phyloP scores from a whole-genome alignment of 2,888 invertebrate species.

The Cryptus viduatorius region DNA sequence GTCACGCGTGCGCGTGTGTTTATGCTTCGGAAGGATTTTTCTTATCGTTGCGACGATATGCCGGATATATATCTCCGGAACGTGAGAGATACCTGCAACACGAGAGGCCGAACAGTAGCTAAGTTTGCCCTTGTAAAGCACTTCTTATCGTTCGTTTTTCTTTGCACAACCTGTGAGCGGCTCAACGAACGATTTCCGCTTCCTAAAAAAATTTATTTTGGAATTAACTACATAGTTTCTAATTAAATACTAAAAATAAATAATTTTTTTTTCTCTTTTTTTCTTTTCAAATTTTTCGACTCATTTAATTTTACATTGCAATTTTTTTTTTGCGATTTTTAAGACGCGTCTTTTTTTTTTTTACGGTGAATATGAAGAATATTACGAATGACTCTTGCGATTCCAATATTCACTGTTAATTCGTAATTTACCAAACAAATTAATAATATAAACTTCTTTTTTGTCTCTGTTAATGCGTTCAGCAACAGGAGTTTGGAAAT shows the following conservation, averaged over 20 bases:
- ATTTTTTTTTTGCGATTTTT: too few species aligned
- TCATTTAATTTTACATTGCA: too few species aligned
- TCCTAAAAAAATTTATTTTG: neutral
- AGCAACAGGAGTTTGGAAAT: conserved; percentile 84
- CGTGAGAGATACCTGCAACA: conserved; percentile 52
- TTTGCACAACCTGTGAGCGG: conserved; percentile 39
- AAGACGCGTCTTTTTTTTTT: too few species aligned
- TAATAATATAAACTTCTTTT: neutral
- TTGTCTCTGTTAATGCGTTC: conserved; percentile 21
- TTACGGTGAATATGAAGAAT: too few species aligned
- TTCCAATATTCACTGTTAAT: too few species aligned
- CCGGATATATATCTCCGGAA: conserved; percentile 26
- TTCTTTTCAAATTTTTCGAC: neutral
- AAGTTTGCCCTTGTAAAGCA: conserved; percentile 61
- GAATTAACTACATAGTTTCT: too few species aligned
- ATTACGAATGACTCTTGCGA: too few species aligned
- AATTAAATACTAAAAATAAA: neutral
- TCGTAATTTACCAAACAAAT: too few species aligned
- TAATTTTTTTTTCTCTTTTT: neutral
- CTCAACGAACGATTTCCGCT: conserved; percentile 7
- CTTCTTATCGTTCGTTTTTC: conserved; percentile 51
- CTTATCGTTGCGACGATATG: conserved; percentile 58
- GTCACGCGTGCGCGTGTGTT: conserved; percentile 37
- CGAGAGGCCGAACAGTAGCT: conserved; percentile 45
- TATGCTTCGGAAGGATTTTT: conserved; percentile 28